Evolutionary conservation across 2,797 vertebrate species (phyloP).

Genomic region (Threskiornis aethiopicus): DNA sequence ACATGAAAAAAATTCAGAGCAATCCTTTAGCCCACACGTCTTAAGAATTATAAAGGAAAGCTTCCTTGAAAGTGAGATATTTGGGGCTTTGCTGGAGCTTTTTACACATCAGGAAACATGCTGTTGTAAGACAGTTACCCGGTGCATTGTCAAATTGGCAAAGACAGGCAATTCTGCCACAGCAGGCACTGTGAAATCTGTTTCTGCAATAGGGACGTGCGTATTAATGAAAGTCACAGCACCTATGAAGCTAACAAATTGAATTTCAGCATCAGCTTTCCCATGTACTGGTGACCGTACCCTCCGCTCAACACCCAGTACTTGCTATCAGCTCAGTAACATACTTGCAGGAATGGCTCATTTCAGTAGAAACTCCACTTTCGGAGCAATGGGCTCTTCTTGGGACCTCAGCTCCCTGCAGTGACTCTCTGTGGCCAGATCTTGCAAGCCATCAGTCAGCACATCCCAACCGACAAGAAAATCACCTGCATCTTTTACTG

Average conservation of each 20-base stretch:
- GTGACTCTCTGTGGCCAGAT: background rate
- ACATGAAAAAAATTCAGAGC: background rate
- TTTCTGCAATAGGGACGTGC: fast-evolving
- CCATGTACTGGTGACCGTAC: background rate
- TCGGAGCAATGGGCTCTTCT: background rate
- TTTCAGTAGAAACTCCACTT: background rate
- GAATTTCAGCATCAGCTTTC: background rate
- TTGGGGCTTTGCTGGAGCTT: background rate
- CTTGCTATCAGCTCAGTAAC: background rate
- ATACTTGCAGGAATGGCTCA: fast-evolving
- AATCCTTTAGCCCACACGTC: background rate
- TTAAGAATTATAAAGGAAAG: background rate
- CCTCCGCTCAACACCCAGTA: background rate
- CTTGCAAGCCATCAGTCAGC: background rate
- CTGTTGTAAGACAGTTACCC: no score
- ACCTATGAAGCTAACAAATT: background rate
- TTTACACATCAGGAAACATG: background rate
- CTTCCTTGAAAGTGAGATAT: background rate
- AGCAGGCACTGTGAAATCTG: background rate
- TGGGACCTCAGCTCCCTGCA: background rate
- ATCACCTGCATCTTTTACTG: background rate
- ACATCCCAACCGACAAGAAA: fast-evolving
- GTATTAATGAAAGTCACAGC: background rate
- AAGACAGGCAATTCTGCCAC: background rate
- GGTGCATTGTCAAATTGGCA: background rate